Evolutionary conservation across 2,797 vertebrate species (phyloP).

Genomic region (Carcharodon carcharias): DNA sequence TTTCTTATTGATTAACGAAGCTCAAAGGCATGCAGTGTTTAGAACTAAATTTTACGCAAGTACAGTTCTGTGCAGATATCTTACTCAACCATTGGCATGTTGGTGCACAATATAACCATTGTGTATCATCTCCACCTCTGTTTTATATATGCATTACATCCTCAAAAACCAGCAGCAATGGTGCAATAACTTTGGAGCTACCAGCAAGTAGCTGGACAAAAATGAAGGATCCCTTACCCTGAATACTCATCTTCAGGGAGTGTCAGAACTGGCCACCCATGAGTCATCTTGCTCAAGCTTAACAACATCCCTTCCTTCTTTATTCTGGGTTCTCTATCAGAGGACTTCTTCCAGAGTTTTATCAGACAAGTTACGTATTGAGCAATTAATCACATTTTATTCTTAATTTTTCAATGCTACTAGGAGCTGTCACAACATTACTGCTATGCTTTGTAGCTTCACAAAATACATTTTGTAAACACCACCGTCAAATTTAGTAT

Average conservation of each 20-base stretch:
- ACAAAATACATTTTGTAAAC: background rate
- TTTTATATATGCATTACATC: background rate
- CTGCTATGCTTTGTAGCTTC: background rate
- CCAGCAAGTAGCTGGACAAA: background rate
- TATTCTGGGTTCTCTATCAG: background rate
- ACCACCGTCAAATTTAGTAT: background rate
- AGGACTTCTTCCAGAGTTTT: background rate
- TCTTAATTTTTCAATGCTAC: background rate
- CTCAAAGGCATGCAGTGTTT: background rate
- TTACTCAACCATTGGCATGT: no score
- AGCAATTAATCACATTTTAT: background rate
- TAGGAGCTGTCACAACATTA: background rate
- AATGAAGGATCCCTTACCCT: background rate
- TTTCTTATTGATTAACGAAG: background rate
- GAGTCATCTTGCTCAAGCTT: background rate
- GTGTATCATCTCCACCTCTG: background rate
- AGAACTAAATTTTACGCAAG: background rate
- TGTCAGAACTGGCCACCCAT: background rate
- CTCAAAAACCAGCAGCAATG: background rate
- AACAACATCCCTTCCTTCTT: background rate
- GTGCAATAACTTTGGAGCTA: background rate
- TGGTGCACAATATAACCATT: background rate
- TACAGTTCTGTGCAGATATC: background rate
- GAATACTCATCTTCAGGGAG: background rate
- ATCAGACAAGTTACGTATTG: background rate